Evolutionary conservation across 2,797 vertebrate species (phyloP), one percentile per base, ranked within the genome.

Genomic region (Anguilla anguilla): DNA sequence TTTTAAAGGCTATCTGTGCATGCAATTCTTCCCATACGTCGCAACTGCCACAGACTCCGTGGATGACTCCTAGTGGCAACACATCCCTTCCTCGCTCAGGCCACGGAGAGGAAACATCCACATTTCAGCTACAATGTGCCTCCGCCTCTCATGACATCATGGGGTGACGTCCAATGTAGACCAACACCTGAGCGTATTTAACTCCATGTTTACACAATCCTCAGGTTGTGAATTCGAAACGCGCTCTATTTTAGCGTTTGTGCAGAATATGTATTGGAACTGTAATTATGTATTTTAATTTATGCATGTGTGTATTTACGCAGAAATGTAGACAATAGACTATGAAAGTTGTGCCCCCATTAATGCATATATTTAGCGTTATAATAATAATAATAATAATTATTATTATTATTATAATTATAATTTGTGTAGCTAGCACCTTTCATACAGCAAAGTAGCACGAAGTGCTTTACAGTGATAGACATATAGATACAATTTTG

Each of bases 131-230:
- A 51, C 83, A 46, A 61, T 57, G 19, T 79, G 85, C 7, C 53
- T 28, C 81, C 46, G 35, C 85, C 84, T 85, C 49, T 85, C 61
- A 55, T 89, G 79, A 88, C 89, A 86, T 90, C 85, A 90, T 53
- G 51, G 51, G 64, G 28, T 89, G 69, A 89, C 89, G 87, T 19
- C 84, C 82, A 85, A 74, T 86, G 74, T 67, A 86, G 85, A 72
- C 59, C 61, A 67, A 61, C 59, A 86, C 77, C 61, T 69, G 59
- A 31, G 51, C 39, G 35, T 61, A 82, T 83, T 86, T 88, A 88
- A 88, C 88, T 83, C 88, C 79, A 67, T 86, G 83, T 28, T 43
- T n/a, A 11, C 67, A 46, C 43, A 59, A 55, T 61, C 15, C 19
- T 28, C 7, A 49, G 49, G 49, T 57, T 22, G 10, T 19, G 6